Evolutionary conservation across 2,888 invertebrate species (phyloP).

Genomic region (Epistrophella euchroma): DNA sequence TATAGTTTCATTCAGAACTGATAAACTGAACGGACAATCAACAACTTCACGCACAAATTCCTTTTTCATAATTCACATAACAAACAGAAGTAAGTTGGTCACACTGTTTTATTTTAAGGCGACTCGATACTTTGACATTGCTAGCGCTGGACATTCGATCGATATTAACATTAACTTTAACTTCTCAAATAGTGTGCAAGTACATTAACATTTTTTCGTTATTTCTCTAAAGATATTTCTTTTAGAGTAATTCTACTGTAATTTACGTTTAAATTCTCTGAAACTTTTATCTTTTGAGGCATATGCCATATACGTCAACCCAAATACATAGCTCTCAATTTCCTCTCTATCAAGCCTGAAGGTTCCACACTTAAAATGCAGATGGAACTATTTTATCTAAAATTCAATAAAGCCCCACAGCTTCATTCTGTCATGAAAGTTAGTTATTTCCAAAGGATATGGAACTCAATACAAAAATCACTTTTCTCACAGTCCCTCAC

Average conservation of each 20-base stretch:
- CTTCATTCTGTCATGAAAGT: slow-evolving; percentile 25
- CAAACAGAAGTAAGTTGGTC: no score
- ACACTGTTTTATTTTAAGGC: no score
- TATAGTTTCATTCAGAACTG: no score
- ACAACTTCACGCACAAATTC: no score
- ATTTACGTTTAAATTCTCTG: background rate
- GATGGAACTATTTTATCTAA: slow-evolving; percentile 12
- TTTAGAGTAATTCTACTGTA: background rate
- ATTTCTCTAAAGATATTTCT: background rate
- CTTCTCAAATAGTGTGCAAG: no score
- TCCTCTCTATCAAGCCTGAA: background rate
- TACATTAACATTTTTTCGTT: no score
- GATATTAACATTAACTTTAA: background rate
- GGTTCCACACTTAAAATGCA: slow-evolving; percentile 7
- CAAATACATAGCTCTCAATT: slow-evolving; percentile 8
- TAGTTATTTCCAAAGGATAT: slow-evolving; percentile 8
- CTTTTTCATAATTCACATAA: no score
- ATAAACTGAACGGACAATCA: no score
- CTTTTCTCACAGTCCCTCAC: no score
- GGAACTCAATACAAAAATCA: slow-evolving; percentile 2
- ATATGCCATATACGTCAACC: slow-evolving; percentile 18
- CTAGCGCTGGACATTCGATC: no score
- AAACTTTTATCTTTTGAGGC: background rate
- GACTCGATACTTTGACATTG: no score
- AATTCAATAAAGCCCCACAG: background rate